Evolutionary conservation across 2,113 vertebrate species (phyloP), one percentile per base, ranked within the genome.

Genomic region (Acinonyx jubatus): DNA sequence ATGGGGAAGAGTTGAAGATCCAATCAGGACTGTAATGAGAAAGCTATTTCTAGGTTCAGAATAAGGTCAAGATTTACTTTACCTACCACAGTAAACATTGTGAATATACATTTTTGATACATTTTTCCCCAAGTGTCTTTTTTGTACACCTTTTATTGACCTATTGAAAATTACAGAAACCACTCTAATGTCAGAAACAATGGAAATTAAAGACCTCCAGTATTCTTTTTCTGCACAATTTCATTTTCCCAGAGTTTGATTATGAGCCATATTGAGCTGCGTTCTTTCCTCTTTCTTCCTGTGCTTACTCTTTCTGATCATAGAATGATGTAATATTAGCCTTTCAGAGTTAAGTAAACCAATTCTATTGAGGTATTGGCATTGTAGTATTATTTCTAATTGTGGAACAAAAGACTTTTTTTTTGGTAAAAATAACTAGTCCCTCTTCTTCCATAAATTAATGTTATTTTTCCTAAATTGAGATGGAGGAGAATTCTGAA

Each of bases 61-160:
- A 79, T 83, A 92, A 68, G 31, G 69, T 65, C 79, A 74, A 79
- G 52, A 90, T 61, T 85, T 66, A 80, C 65, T 84, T 80, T 94
- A 14, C n/a, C 36, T 84, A 41, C 79, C 23, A 65, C 15, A 27
- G 57, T 63, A 71, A 92, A 11, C 61, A 63, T 83, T 84, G 21
- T 50, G 85, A 84, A 79, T 84, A 89, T 69, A 81, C 21, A 18
- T 93, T 84, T 93, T 85, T 85, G 71, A 48, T 80, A 63, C 10
- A 50, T 79, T 66, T 33, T 80, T 65, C 33, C 80, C 48, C 80
- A 63, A 55, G 29, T 63, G 83, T 89, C 48, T 63, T 52, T 25
- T 16, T n/a, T 52, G 41, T 63, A 57, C 48, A 79, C 29, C 45
- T 89, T 83, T 89, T 71, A 69, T 89, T 89, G 71, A 73, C 84